A percentile compares a stretch with the other conserved stretches of the same genome.
phyloP scores from a whole-genome alignment of 1,140 invertebrate species.

The Trichonephila clavata region DNA sequence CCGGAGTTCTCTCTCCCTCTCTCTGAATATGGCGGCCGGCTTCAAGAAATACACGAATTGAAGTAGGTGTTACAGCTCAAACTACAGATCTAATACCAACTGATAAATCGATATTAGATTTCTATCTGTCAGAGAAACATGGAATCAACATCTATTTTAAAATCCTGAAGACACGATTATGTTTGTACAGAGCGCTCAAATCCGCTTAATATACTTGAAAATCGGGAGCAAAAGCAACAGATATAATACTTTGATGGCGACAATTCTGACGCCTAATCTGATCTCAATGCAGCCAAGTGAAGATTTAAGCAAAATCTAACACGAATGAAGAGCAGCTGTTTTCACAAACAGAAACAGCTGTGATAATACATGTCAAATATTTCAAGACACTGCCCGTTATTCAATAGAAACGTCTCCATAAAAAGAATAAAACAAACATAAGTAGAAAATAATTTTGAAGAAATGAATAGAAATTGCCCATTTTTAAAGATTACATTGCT shows the following conservation, averaged over 20 bases:
- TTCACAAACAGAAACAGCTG: not conserved
- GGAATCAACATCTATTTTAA: not conserved
- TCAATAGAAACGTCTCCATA: not conserved
- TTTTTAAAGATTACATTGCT: no score
- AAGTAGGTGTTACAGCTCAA: not conserved
- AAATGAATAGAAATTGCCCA: not conserved
- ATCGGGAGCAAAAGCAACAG: not conserved
- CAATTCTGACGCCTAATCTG: not conserved
- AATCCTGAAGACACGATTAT: constrained; percentile 1
- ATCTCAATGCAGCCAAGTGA: not conserved
- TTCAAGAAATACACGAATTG: not conserved
- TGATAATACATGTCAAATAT: constrained; percentile 10
- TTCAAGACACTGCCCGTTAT: not conserved
- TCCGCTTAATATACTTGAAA: not conserved
- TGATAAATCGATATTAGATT: not conserved
- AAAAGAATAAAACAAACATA: not conserved
- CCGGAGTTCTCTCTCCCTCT: no score
- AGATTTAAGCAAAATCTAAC: not conserved
- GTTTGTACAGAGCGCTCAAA: not conserved
- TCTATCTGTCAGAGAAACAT: not conserved
- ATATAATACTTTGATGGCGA: not conserved
- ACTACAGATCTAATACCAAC: not conserved
- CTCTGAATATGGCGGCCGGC: no score
- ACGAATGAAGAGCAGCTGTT: constrained; percentile 12
- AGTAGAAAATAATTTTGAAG: not conserved